These are phyloP conservation scores for Actinia tenebrosa DNA, from an alignment of 64 coral and sea anemone genomes.

Conservation along the genomic window DNA sequence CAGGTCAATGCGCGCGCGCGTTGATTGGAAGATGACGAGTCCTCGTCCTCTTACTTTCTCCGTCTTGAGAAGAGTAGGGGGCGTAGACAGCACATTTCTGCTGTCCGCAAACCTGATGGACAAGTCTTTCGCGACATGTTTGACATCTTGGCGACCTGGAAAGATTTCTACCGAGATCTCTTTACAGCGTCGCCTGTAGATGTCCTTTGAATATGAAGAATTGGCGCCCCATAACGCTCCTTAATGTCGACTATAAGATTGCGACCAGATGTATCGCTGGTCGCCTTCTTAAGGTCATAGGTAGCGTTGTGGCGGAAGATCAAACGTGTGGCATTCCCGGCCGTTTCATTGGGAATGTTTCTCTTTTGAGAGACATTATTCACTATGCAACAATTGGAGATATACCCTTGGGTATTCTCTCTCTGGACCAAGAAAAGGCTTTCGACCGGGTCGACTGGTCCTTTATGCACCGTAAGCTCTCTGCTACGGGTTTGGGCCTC, in stretches of 20 bases:
- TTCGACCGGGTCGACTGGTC: conserved; percentile 35
- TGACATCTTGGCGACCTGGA: neutral
- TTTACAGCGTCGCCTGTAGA: conserved; percentile 5
- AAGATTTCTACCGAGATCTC: conserved; percentile 16
- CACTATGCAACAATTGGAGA: conserved; percentile 52
- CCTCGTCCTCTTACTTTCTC: conserved; percentile 37
- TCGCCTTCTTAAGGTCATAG: conserved; percentile 13
- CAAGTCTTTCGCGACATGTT: neutral
- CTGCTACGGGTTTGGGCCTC: conserved; percentile 29
- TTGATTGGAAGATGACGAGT: conserved; percentile 53
- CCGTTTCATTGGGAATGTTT: conserved; percentile 28
- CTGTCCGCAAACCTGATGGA: neutral
- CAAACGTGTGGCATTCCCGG: conserved; percentile 31
- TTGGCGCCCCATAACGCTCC: conserved; percentile 37
- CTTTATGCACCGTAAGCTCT: conserved; percentile 21
- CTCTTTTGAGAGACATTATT: conserved; percentile 19
- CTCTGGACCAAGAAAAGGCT: too few relatives aligned
- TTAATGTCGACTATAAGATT: conserved; percentile 44
- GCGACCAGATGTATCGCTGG: conserved; percentile 46
- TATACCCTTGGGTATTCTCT: neutral
- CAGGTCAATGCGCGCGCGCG: conserved; percentile 11
- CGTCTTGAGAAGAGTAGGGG: conserved; percentile 18
- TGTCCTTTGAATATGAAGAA: conserved; percentile 15
- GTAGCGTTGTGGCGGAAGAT: conserved; percentile 20
- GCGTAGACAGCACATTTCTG: neutral